phyloP scores from a whole-genome alignment of 1,140 invertebrate species.

The Euschistus heros region DNA sequence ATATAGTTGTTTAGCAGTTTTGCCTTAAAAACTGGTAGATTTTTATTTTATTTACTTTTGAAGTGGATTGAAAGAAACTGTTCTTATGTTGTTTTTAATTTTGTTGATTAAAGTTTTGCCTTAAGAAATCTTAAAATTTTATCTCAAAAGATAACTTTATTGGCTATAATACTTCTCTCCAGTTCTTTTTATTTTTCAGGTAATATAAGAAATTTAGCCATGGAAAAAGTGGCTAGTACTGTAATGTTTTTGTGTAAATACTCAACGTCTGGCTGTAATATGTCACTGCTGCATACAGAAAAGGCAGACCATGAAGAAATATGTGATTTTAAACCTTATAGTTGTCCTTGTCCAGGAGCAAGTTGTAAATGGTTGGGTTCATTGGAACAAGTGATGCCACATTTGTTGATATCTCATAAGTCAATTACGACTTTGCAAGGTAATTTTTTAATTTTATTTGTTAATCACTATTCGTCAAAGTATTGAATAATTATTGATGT shows the following conservation, averaged over 20 bases:
- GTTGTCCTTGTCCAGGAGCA: constrained; percentile 95
- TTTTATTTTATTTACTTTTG: no score
- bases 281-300: constrained; percentile 87
- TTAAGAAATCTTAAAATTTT: no score
- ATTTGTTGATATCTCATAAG: constrained; percentile 95
- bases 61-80: no score
- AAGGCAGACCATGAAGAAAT: constrained; percentile 97
- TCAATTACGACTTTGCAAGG: constrained; percentile 94
- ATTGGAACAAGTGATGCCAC: constrained; percentile 92
- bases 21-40: no score
- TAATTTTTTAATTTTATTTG: constrained; percentile 30
- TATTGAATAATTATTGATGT: constrained; percentile 14
- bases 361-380: constrained; percentile 98
- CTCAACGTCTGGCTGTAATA: constrained; percentile 86
- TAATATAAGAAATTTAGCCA: constrained; percentile 94
- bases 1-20: no score
- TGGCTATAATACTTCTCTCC: no score
- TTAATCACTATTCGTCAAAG: neutral
- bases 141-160: no score
- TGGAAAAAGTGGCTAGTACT: constrained; percentile 98
- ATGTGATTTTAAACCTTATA: constrained; percentile 95
- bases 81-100: no score
- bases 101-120: no score
- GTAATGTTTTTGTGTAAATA: constrained; percentile 99
- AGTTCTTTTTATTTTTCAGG: constrained; percentile 42